A percentile compares a stretch with the other conserved stretches of the same genome.
Evolutionary conservation across 1,140 invertebrate genomes (phyloP).

Genomic region (Pantala flavescens): DNA sequence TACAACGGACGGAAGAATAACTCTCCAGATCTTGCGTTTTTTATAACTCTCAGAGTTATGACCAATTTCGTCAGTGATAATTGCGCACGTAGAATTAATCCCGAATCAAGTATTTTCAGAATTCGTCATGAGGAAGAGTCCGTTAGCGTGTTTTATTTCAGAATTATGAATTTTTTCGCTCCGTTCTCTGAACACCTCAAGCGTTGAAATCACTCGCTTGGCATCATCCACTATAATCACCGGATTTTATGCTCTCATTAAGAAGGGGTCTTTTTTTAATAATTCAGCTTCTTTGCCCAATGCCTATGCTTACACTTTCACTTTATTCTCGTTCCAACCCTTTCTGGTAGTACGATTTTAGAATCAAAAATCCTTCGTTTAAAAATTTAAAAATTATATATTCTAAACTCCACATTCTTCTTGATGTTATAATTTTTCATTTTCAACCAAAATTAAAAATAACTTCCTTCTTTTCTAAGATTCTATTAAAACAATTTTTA

Average conservation of each 20-base stretch:
- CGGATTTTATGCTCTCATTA: not conserved
- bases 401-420: too few species aligned
- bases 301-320: not conserved
- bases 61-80: too few species aligned
- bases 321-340: not conserved
- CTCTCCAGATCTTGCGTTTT: too few species aligned
- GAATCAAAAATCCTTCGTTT: too few species aligned
- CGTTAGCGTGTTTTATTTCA: not conserved
- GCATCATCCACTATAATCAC: not conserved
- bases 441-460: too few species aligned
- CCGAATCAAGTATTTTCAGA: not conserved
- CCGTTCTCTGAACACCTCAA: not conserved
- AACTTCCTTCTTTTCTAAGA: too few species aligned
- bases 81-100: not conserved
- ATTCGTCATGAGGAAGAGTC: not conserved
- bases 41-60: too few species aligned
- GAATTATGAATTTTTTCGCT: not conserved
- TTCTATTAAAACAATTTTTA: too few species aligned
- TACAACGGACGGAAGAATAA: too few species aligned
- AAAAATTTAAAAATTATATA: too few species aligned
- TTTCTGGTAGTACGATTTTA: too few species aligned
- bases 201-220: conserved; percentile 7
- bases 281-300: not conserved
- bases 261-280: not conserved
- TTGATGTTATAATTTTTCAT: too few species aligned